Base-by-base conservation (phyloP, 2,888 invertebrate genomes). In the Patella pellucida region DNA sequence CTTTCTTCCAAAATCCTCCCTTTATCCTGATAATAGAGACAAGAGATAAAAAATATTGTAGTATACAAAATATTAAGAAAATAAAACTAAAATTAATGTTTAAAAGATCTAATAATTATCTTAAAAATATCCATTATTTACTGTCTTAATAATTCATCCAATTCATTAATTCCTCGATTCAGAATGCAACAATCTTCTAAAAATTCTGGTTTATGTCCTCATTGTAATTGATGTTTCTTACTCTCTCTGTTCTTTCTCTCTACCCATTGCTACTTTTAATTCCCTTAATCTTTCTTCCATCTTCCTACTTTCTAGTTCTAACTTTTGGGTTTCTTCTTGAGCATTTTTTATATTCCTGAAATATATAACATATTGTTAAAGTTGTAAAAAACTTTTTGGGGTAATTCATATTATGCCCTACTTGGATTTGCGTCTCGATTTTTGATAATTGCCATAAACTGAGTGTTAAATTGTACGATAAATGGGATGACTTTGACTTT, bases 211-310 rank as follows among this genome's bases (percentile, higher is more conserved):
- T 31, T 4, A 41, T 41, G 31, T 5, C 31, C 31, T 31, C 5
- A 41, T 41, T 41, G 41, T 41, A 41, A 41, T 52, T 19, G 16
- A 71, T 16, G 11, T 19, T 62, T 80, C 88, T 85, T 83, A 90
- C 90, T 89, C 88, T 81, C 90, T 83, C 72, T 88, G 86, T 76
- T 89, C 90, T 76, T 89, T 90, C 78, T 90, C 90, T 72, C 85
- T 85, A 62, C 82, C 88, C 87, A 91, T 89, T 41, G 89, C 89
- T 74, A 88, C 79, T 76, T 90, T 89, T 7, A 91, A 81, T 72
- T 90, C 89, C 71, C 82, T 82, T 23, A 91, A 83, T 52, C 90
- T 79, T 73, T 90, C 90, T 74, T 90, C 90, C 90, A 91, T 90
- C 76, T 88, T 87, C 54, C 84, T 84, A 31, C 86, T 89, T 69